Conservation (phyloP, 2,888 invertebrate species). For the Suillia variegata region DNA sequence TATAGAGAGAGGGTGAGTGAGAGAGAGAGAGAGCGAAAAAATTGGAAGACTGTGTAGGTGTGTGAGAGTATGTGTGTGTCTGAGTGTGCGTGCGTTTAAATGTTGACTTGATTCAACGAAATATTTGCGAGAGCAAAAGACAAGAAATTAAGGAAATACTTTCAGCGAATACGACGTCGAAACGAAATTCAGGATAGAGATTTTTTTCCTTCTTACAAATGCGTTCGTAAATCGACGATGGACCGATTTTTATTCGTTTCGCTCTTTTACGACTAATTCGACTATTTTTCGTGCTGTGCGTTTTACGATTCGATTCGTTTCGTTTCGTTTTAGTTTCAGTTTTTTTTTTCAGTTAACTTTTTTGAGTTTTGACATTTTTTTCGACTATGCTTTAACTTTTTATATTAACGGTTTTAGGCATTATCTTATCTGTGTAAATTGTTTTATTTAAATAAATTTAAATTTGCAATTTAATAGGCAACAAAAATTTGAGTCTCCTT, state of each 20-base stretch:
- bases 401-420: too few species aligned
- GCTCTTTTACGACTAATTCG: too few species aligned
- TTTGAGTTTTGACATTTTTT: slow-evolving; percentile 15
- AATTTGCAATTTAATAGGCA: too few species aligned
- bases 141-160: slow-evolving; percentile 23
- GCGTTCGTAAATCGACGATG: too few species aligned
- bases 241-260: too few species aligned
- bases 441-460: too few species aligned
- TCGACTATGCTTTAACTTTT: too few species aligned
- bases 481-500: too few species aligned
- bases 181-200: slow-evolving; percentile 50
- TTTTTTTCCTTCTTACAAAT: slow-evolving; percentile 39
- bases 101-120: too few species aligned
- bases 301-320: too few species aligned
- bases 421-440: too few species aligned
- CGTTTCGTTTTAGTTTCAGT: slow-evolving; percentile 8
- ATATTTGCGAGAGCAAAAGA: slow-evolving; percentile 6
- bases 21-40: neutral
- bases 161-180: slow-evolving; percentile 39
- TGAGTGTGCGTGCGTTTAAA: slow-evolving; percentile 12
- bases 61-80: slow-evolving; percentile 12
- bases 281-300: neutral
- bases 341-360: slow-evolving; percentile 20
- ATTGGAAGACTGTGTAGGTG: neutral
- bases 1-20: neutral